Base-by-base conservation (phyloP, 2,113 vertebrate genomes). In the Argyrosomus japonicus region DNA sequence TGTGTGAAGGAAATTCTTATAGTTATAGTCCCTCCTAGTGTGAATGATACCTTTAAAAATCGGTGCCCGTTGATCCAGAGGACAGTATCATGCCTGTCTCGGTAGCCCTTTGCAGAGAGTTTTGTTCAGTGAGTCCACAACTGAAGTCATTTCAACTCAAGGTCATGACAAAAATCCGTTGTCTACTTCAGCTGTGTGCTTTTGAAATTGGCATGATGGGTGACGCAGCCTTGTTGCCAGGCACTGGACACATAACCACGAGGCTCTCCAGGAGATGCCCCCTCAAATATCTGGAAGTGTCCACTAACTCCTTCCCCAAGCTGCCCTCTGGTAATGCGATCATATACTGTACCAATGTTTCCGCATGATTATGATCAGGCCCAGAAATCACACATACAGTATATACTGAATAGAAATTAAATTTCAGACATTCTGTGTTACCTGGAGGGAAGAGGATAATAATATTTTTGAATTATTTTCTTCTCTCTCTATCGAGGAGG, bases 21-120 rank as follows among this genome's bases (percentile, higher is more conserved):
- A 77, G 47, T 68, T 53, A 51, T 3, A 60, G 60, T 21, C 17
- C 53, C 45, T 57, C 25, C 75, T 51, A 7, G 64, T 36, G 1
- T 84, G 78, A 88, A 86, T 68, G 83, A 57, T 64, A 62, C 64
- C 61, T 85, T 81, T 68, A 61, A 77, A 29, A 87, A 84, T 58
- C 65, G 69, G 65, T 69, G 68, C 51, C 51, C 45, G 54, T 60
- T 75, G 73, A 29, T 69, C 65, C 58, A 63, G 48, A 61, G 64
- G 71, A 72, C 76, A 45, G 53, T 29, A 54, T 61, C 65, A 53
- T 60, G 57, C 43, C 64, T 15, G 6, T 25, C 25, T 68, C 15
- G 78, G 45, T 13, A 1, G 51, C n/a, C 32, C 43, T 74, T 57
- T 58, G 27, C 3, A 9, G 23, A 45, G 29, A 69, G 45, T 53